Evolutionary conservation across 2,888 invertebrate genomes (phyloP), one percentile per base, ranked within the genome.

Genomic region (Agrochola lota): DNA sequence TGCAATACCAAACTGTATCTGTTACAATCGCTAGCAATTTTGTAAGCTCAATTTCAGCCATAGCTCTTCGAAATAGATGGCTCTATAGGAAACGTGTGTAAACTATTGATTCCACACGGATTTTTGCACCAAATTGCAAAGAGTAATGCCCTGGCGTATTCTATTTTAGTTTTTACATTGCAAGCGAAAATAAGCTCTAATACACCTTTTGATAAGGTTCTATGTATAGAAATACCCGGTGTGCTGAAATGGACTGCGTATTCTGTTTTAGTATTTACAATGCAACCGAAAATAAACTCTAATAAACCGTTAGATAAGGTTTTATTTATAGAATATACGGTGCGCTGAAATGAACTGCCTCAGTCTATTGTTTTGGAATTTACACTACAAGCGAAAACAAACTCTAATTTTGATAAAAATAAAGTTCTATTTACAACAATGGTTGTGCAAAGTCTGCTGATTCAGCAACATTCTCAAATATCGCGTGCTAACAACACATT

Each of bases 91-190:
- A 63, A 81, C 85, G 83, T 83, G 85, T 67, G 49, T 26, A 55
- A 73, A 63, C 62, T 83, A 83, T 81, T 85, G 85, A 83, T 73
- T 77, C 52, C 52, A 15, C 12, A 26, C 30, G 70, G 69, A 81
- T 85, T 83, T 85, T 83, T 73, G 63, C 67, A 70, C 57, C 40
- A 77, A 71, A 72, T 81, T 81, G 49, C 63, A 11, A 70, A 55
- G 66, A 30, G 49, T 67, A 85, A 52, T 62, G 30, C 43, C 60
- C n/a, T 11, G 9, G 7, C 43, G n/a, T 59, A 62, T 85, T 60
- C n/a, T 52, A 20, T 40, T 64, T 40, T 40, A 52, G 23, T 57
- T 4, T 78, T 3, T 59, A 49, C 0, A 5, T 40, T 60, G 3
- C 64, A 73, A 67, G 49, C 40, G 26, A 84, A 73, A 73, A 66